Evolutionary conservation across 2,888 invertebrate species (phyloP).

Genomic region (Lissocephala sabroskyi): DNA sequence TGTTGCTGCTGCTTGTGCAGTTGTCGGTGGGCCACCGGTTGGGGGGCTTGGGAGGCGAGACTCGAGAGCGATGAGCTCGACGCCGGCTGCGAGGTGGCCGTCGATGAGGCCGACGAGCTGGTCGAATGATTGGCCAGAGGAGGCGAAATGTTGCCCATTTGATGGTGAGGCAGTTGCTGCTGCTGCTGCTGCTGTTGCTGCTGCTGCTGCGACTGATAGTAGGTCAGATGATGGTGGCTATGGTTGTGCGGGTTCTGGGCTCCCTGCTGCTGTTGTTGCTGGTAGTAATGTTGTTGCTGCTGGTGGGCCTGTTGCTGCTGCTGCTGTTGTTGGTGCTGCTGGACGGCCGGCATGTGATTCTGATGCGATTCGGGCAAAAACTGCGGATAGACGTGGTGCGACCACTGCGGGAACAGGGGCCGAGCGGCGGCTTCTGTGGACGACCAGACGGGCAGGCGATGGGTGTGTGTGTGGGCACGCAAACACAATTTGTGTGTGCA

Average conservation of each 20-base stretch:
- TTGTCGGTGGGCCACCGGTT: constrained; percentile 51
- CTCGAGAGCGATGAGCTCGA: constrained; percentile 69
- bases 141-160: constrained; percentile 63
- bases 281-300: constrained; percentile 43
- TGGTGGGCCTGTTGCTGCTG: constrained; percentile 61
- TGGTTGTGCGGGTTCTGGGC: constrained; percentile 43
- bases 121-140: constrained; percentile 65
- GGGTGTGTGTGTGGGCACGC: no score
- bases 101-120: constrained; percentile 67
- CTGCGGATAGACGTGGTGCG: constrained; percentile 95
- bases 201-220: constrained; percentile 50
- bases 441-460: no score
- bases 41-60: constrained; percentile 68
- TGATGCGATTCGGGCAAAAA: constrained; percentile 93
- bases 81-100: constrained; percentile 70
- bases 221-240: constrained; percentile 51
- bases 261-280: constrained; percentile 36
- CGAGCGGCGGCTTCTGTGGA: constrained; percentile 73
- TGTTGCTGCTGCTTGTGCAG: constrained; percentile 59
- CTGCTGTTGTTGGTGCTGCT: constrained; percentile 70
- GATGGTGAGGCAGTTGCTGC: constrained; percentile 41
- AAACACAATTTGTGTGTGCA: no score
- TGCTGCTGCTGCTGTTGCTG: constrained; percentile 44
- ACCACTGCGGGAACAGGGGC: constrained; percentile 95
- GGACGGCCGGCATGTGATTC: constrained; percentile 75